Conservation (phyloP, 2,113 vertebrate genomes). For the Chloropsis cyanopogon region DNA sequence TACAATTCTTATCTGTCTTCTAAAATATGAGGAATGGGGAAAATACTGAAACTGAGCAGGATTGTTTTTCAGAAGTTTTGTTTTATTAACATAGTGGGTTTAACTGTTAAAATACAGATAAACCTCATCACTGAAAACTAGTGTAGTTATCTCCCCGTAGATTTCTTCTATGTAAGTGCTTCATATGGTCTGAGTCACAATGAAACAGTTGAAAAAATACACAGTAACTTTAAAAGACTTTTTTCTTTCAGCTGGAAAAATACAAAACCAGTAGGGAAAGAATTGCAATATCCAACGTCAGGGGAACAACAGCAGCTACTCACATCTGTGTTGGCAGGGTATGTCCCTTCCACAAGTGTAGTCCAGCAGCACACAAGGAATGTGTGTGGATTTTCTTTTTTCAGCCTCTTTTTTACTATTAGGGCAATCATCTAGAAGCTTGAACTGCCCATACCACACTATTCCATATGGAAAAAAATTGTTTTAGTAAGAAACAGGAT, state of each 20-base stretch:
- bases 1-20: background rate
- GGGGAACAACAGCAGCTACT: background rate
- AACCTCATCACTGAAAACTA: background rate
- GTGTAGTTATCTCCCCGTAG: background rate
- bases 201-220: background rate
- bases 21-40: background rate
- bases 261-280: background rate
- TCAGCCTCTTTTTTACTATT: background rate
- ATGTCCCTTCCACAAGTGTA: rapidly evolving
- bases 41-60: slow-evolving; percentile 46
- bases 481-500: background rate
- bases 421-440: background rate
- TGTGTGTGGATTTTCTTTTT: background rate
- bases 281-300: rapidly evolving
- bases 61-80: slow-evolving; percentile 2
- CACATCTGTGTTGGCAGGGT: rapidly evolving
- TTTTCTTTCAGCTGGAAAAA: background rate
- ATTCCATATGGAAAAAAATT: background rate
- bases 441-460: background rate
- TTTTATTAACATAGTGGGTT: slow-evolving; percentile 26
- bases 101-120: slow-evolving; percentile 43
- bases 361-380: background rate
- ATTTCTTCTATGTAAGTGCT: background rate
- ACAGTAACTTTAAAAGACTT: background rate
- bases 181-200: background rate